Evolutionary conservation across 2,797 vertebrate genomes (phyloP).

Genomic region (Arnoldichthys spilopterus): DNA sequence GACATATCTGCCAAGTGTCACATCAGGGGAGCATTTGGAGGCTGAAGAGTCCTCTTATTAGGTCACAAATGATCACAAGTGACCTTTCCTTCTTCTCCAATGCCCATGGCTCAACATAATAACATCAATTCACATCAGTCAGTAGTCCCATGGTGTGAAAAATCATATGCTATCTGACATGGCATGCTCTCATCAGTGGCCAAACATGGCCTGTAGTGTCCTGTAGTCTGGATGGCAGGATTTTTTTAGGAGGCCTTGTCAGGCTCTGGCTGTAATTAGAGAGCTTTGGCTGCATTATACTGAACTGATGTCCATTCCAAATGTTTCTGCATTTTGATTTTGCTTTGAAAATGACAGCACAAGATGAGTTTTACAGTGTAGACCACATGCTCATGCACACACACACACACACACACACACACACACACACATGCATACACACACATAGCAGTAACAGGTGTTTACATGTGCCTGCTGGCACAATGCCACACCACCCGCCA

Average conservation of each 20-base stretch:
- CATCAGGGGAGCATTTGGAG: conserved; percentile 59
- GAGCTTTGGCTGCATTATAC: conserved; percentile 17
- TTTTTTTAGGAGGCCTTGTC: conserved; percentile 14
- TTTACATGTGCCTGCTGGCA: conserved; percentile 79
- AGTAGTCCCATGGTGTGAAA: conserved; percentile 60
- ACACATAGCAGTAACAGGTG: conserved; percentile 78
- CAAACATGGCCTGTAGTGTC: conserved; percentile 33
- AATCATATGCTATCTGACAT: conserved; percentile 63
- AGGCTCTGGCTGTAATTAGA: conserved; percentile 29
- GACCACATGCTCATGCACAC: not conserved
- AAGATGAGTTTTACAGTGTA: conserved; percentile 3
- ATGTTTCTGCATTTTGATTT: conserved; percentile 18
- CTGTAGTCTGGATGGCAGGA: conserved; percentile 42
- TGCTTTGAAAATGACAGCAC: not conserved
- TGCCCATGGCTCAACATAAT: conserved; percentile 63
- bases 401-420: not conserved
- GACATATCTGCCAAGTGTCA: conserved; percentile 62
- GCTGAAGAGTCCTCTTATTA: conserved; percentile 60
- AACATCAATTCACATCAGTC: conserved; percentile 66
- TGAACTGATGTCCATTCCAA: conserved; percentile 8
- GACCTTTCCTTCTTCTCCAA: conserved; percentile 60
- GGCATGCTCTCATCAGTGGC: conserved; percentile 53
- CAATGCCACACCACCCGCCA: conserved; percentile 71
- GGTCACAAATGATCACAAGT: conserved; percentile 63
- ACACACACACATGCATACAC: conserved; percentile 19